Evolutionary conservation across 2,797 vertebrate genomes (phyloP).

Genomic region (Odontamblyopus rebecca): DNA sequence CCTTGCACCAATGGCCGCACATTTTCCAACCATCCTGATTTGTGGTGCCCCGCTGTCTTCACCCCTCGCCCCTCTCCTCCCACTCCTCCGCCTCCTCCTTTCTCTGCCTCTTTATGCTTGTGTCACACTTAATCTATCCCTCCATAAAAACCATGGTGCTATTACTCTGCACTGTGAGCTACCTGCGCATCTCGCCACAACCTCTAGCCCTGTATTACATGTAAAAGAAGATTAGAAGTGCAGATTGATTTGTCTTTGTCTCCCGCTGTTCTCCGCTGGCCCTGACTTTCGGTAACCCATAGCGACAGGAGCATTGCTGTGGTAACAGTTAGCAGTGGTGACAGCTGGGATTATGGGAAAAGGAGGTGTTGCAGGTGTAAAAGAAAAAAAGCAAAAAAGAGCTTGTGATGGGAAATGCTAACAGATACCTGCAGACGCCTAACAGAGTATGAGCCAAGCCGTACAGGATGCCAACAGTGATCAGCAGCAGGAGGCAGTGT

Average conservation of each 20-base stretch:
- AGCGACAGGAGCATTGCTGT: conserved; percentile 63
- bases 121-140: conserved; percentile 58
- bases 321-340: conserved; percentile 66
- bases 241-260: conserved; percentile 70
- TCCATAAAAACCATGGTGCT: conserved; percentile 44
- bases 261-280: conserved; percentile 49
- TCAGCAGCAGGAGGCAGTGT: conserved; percentile 23
- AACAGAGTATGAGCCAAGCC: conserved; percentile 35
- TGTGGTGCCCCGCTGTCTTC: conserved; percentile 27
- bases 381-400: conserved; percentile 10
- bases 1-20: conserved; percentile 54
- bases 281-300: conserved; percentile 66
- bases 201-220: conserved; percentile 42
- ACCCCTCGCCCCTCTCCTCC: conserved; percentile 28
- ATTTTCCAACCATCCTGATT: conserved; percentile 45
- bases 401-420: conserved; percentile 29
- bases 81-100: conserved; percentile 19
- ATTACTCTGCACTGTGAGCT: conserved; percentile 43
- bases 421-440: conserved; percentile 41
- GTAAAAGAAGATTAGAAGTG: conserved; percentile 62
- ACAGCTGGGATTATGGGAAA: conserved; percentile 62
- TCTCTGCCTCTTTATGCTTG: conserved; percentile 41
- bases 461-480: conserved; percentile 36
- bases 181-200: conserved; percentile 41
- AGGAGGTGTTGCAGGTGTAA: conserved; percentile 42